Evolutionary conservation across 2,888 invertebrate genomes (phyloP).

Genomic region (Petrolisthes manimaculis): DNA sequence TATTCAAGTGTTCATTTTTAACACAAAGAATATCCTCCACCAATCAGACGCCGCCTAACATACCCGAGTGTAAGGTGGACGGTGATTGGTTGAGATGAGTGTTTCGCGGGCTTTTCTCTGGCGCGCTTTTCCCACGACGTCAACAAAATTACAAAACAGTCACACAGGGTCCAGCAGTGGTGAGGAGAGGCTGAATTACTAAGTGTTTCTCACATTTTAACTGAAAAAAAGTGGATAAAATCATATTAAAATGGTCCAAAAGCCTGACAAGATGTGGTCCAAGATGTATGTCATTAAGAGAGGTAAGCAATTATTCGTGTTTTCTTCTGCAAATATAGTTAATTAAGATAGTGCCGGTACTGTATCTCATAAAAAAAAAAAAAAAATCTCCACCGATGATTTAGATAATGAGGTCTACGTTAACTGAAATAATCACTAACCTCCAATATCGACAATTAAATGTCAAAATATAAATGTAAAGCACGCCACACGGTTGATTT

Average conservation of each 20-base stretch:
- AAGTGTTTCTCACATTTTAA: neutral
- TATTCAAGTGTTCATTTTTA: no score
- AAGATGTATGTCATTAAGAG: conserved; percentile 66
- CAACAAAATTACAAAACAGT: no score
- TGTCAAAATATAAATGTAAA: no score
- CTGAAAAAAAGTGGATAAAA: no score
- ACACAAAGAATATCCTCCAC: neutral
- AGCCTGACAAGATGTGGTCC: conserved; percentile 63
- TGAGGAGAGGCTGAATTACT: neutral
- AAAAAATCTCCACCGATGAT: neutral
- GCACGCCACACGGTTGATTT: no score
- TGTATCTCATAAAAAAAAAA: neutral
- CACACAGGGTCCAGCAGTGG: neutral
- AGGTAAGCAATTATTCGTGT: conserved; percentile 30
- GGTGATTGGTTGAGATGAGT: conserved; percentile 19
- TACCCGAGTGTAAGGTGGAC: neutral
- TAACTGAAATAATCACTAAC: no score
- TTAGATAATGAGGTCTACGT: no score
- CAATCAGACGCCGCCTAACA: neutral
- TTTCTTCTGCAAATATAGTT: neutral
- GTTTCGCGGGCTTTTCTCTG: conserved; percentile 24
- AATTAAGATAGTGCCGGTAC: neutral
- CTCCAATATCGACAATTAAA: no score
- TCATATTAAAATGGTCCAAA: conserved; percentile 46
- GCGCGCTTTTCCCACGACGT: no score